Evolutionary conservation across 2,797 vertebrate species (phyloP), one percentile per base, ranked within the genome.

Genomic region (Crenuchus spilurus): DNA sequence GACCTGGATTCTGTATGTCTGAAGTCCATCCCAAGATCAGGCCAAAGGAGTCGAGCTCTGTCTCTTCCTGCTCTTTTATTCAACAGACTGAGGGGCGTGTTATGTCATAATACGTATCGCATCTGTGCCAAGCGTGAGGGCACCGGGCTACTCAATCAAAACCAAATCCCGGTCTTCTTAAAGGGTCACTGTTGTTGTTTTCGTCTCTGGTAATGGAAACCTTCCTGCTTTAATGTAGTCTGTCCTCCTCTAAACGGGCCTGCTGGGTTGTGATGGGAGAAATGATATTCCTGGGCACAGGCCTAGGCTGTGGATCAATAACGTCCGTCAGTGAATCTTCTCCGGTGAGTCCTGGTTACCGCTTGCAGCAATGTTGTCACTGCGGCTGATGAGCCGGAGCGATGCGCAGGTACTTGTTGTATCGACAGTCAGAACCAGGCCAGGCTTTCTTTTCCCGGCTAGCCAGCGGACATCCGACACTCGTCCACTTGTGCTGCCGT

Each of bases 231-330:
- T 60, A 52, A 66, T 54, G 26, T 13, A 28, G 51, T 16, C 26
- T 30, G 26, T 54, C 22, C 51, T 30, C 51, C 26, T 16, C 48
- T 22, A 22, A 69, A 70, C 54, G 62, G 66, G 76, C 75, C 63
- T 22, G 77, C 55, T 37, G 87, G 82, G 74, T 70, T 77, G 78
- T 84, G 77, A 84, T 83, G 85, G 76, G 70, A 77, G 52, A 58
- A 85, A 87, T 84, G 64, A 90, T 90, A 88, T 91, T 90, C 87
- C 72, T 80, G 72, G 76, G 80, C 83, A 82, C 75, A 83, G 61
- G 80, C 80, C 78, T 77, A 75, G 72, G 63, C 82, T 67, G 60
- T 77, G 67, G 83, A 91, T 92, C 89, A 83, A 90, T 90, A 86
- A 61, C 44, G 58, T 58, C 74, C 54, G 76, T 79, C 82, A 58